Base-by-base conservation (phyloP, 2,113 vertebrate species). In the Corythaeola cristata region DNA sequence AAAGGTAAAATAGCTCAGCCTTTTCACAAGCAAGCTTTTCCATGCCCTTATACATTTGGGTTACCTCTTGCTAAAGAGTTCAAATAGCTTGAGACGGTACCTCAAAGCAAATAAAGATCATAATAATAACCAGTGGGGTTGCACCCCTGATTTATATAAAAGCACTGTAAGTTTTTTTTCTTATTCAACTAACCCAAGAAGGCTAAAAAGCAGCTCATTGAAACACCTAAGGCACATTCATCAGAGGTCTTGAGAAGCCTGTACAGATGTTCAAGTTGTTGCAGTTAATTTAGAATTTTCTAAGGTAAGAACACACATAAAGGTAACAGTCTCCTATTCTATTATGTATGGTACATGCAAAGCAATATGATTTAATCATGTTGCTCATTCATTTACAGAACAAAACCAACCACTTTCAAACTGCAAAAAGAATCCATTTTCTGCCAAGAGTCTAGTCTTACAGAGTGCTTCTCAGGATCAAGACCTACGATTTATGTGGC, bases 401-500 rank as follows among this genome's bases (percentile, higher is more conserved):
- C 44, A 85, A 92, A 92, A 18, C 20, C 5, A 15, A 63, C 7
- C 7, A 17, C 72, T 90, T 80, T 39, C 24, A 39, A 84, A 63
- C 10, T 52, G 21, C 56, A 79, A 67, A 66, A 73, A 23, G 15
- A 88, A 71, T n/a, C 50, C 5, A 32, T 80, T 88, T 88, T 67
- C 75, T 77, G 68, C 37, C 56, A 79, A 26, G 44, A 62, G 41
- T 32, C 44, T 82, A 44, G 71, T 79, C 49, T 82, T 91, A 72
- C 71, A 85, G 37, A 20, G 23, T 88, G 45, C 55, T 88, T 53
- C 63, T 76, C 27, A 52, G 55, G 55, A 93, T 88, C 90, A 84
- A 71, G 55, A 73, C 52, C 24, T 28, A 58, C 0, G 0, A 83
- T 88, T 91, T 94, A 77, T 44, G 26, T 44, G 28, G 39, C 52